These are phyloP conservation scores for Andrena marginata DNA, from an alignment of 2,888 invertebrate species.

Conservation along the genomic window DNA sequence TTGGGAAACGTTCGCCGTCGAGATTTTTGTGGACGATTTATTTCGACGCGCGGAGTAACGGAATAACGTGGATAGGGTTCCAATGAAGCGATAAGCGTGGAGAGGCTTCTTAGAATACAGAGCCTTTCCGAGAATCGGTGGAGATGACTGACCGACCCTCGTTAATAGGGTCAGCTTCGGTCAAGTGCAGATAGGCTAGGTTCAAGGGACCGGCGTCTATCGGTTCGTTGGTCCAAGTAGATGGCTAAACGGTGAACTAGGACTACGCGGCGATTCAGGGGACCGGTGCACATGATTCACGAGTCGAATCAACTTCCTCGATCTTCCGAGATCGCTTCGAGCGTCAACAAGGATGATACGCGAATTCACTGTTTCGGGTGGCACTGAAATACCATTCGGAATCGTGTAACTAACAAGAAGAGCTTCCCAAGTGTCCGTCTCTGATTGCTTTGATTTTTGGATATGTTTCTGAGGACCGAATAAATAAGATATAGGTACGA, in stretches of 20 bases:
- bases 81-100: background rate
- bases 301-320: background rate
- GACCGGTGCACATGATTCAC: background rate
- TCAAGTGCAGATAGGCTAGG: background rate
- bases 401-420: no score
- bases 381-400: no score
- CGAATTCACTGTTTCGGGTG: no score
- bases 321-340: background rate
- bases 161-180: conserved; percentile 1
- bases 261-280: background rate
- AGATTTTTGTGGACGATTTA: no score
- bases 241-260: background rate
- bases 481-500: no score
- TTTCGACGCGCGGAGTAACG: background rate
- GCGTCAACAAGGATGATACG: background rate
- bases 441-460: no score
- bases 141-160: background rate
- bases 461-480: no score
- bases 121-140: background rate
- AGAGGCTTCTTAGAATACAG: background rate
- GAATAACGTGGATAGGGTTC: background rate
- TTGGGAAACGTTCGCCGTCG: background rate
- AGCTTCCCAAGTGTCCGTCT: no score
- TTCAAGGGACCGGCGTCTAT: conserved; percentile 12
- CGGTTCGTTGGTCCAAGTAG: conserved; percentile 21